These are phyloP conservation scores for Ectropis grisescens DNA, from an alignment of 1,140 invertebrate species.

Conservation along the genomic window DNA sequence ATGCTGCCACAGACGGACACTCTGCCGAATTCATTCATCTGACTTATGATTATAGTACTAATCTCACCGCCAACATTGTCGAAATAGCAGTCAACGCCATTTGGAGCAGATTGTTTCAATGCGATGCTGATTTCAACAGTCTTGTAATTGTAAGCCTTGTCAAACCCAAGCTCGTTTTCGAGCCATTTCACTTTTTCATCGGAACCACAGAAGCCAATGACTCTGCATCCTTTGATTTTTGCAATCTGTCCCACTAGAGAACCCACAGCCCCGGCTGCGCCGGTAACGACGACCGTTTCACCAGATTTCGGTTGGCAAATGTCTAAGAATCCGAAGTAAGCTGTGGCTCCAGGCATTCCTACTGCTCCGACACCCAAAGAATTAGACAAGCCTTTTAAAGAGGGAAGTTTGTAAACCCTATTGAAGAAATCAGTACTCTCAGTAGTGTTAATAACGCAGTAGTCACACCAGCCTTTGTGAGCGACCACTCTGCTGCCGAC, in stretches of 20 bases:
- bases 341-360: slow-evolving; percentile 67
- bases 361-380: slow-evolving; percentile 23
- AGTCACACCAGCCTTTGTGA: slow-evolving; percentile 70
- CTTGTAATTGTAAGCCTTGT: slow-evolving; percentile 9
- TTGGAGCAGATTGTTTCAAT: slow-evolving; percentile 7
- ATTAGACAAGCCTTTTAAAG: slow-evolving; percentile 18
- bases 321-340: slow-evolving; percentile 79
- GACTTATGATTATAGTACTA: slow-evolving; percentile 4
- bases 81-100: slow-evolving; percentile 8
- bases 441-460: slow-evolving; percentile 36
- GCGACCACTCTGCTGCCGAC: slow-evolving; percentile 67
- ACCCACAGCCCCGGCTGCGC: neutral
- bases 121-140: slow-evolving; percentile 2
- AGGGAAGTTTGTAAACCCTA: slow-evolving; percentile 17
- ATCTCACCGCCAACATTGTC: slow-evolving; percentile 12
- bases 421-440: neutral
- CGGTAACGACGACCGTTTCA: neutral
- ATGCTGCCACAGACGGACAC: slow-evolving; percentile 5
- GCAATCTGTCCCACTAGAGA: neutral
- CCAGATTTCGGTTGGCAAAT: slow-evolving; percentile 59
- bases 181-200: slow-evolving; percentile 6
- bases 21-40: slow-evolving; percentile 7
- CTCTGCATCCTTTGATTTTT: neutral
- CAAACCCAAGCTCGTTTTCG: slow-evolving; percentile 4
- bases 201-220: slow-evolving; percentile 1